Evolutionary conservation across 2,113 vertebrate species (phyloP).

Genomic region (Ciconia stormi): DNA sequence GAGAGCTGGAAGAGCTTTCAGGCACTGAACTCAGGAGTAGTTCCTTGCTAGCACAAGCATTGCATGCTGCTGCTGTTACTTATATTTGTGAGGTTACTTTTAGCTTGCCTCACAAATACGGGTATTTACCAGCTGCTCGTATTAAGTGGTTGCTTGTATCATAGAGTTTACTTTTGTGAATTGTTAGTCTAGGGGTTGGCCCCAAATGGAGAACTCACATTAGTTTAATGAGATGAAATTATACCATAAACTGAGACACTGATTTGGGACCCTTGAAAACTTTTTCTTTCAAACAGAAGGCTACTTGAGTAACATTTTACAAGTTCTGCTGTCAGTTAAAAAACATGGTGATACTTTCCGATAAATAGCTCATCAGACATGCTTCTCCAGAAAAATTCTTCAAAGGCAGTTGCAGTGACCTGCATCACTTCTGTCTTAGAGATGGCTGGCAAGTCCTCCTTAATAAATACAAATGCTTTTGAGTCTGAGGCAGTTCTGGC

Average conservation of each 20-base stretch:
- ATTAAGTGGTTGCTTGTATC: not conserved
- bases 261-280: not conserved
- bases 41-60: not conserved
- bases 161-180: not conserved
- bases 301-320: not conserved
- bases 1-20: not conserved
- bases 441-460: not conserved
- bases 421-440: not conserved
- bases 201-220: not conserved
- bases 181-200: not conserved
- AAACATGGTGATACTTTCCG: not conserved
- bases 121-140: not conserved
- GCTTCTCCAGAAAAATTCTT: not conserved
- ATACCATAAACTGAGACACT: not conserved
- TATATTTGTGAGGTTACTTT: not conserved
- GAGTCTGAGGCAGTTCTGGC: constrained; percentile 3
- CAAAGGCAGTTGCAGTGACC: not conserved
- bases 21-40: not conserved
- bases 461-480: not conserved
- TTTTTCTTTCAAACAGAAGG: not conserved
- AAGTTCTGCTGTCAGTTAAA: not conserved
- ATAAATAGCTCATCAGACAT: not conserved
- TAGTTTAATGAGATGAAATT: not conserved
- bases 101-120: not conserved
- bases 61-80: not conserved